phyloP scores from a whole-genome alignment of 2,888 invertebrate genomes.

The Apeira syringaria region DNA sequence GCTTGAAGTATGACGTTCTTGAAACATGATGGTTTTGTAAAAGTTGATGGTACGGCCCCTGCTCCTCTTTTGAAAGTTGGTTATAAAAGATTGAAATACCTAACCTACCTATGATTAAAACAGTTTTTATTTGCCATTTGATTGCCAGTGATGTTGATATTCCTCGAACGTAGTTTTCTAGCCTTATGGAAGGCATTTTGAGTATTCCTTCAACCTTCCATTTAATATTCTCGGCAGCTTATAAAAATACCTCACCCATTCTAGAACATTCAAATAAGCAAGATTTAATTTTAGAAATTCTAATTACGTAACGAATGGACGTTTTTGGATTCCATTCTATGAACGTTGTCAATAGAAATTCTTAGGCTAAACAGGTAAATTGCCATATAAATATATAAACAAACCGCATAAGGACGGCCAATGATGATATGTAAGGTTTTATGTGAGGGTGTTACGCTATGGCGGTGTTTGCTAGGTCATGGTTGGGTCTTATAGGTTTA shows the following conservation, averaged over 20 bases:
- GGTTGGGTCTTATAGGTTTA: neutral
- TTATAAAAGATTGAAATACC: too few species aligned
- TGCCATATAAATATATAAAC: conserved; percentile 1
- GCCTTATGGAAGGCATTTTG: neutral
- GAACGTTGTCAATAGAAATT: conserved; percentile 13
- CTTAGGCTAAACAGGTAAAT: conserved; percentile 3
- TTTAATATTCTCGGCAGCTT: neutral
- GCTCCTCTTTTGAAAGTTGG: too few species aligned
- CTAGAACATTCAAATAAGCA: conserved; percentile 3
- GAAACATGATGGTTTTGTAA: too few species aligned
- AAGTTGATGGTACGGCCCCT: too few species aligned
- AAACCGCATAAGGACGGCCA: neutral
- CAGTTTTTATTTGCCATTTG: too few species aligned
- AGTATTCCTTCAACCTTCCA: neutral
- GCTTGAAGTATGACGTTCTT: too few species aligned
- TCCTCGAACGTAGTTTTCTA: too few species aligned
- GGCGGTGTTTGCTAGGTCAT: neutral
- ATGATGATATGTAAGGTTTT: too few species aligned
- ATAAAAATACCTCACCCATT: neutral
- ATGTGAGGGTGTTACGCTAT: neutral
- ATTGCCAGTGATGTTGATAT: too few species aligned
- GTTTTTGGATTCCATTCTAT: neutral
- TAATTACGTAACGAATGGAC: neutral
- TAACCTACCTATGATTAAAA: too few species aligned
- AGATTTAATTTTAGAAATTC: conserved; percentile 7